Evolutionary conservation across 2,113 vertebrate species (phyloP).

Genomic region (Atractosteus spatula): DNA sequence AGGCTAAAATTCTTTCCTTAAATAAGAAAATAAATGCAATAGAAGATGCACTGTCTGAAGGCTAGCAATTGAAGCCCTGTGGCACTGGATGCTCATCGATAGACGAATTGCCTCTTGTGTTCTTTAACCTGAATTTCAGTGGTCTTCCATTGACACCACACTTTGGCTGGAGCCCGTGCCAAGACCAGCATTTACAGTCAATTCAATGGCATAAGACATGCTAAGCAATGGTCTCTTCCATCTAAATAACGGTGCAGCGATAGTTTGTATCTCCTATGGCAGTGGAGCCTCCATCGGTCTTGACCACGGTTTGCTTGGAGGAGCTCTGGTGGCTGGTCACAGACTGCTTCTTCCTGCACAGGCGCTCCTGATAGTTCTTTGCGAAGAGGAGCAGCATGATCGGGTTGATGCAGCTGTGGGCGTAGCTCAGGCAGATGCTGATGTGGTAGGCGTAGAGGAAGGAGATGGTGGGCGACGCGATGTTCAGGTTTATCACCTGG

Average conservation of each 20-base stretch:
- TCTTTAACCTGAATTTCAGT: too few relatives aligned
- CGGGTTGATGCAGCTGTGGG: conserved; percentile 78
- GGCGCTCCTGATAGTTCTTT: conserved; percentile 70
- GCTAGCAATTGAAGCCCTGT: too few relatives aligned
- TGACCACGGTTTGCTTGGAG: conserved; percentile 61
- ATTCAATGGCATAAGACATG: background rate
- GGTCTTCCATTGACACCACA: too few relatives aligned
- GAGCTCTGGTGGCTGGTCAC: conserved; percentile 49
- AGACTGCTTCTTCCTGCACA: conserved; percentile 46
- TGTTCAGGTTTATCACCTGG: conserved; percentile 70
- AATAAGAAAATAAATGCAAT: too few relatives aligned
- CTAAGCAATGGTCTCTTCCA: too few relatives aligned
- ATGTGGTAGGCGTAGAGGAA: conserved; percentile 72
- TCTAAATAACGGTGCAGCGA: conserved; percentile 51
- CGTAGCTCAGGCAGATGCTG: conserved; percentile 76
- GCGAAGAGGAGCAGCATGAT: conserved; percentile 73
- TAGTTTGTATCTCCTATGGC: conserved; percentile 42
- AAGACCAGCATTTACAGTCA: too few relatives aligned
- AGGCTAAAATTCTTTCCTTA: too few relatives aligned
- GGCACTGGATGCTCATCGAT: too few relatives aligned
- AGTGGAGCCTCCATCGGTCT: conserved; percentile 52
- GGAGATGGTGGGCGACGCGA: conserved; percentile 52
- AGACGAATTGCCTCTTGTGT: too few relatives aligned
- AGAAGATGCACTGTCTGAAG: too few relatives aligned
- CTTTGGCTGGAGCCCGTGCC: too few relatives aligned